phyloP scores from a whole-genome alignment of 2,113 vertebrate genomes.

The Sporophila hypoxantha region DNA sequence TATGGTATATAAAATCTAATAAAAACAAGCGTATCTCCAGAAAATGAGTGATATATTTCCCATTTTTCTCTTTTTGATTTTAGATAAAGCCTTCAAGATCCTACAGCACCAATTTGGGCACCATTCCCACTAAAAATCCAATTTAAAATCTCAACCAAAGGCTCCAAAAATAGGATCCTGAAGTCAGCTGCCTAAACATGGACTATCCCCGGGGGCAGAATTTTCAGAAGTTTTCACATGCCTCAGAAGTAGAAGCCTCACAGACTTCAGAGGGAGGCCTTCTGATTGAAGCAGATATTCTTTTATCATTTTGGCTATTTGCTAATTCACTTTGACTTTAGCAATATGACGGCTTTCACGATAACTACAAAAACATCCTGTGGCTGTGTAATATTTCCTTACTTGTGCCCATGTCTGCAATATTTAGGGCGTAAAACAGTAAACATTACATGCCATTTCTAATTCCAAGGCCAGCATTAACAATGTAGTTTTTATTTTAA shows the following conservation, averaged over 20 bases:
- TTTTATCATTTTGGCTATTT: slow-evolving; percentile 4
- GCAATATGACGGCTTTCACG: background rate
- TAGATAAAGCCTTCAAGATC: background rate
- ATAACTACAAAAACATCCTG: slow-evolving; percentile 35
- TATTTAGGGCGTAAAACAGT: background rate
- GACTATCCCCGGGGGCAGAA: background rate
- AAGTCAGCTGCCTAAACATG: slow-evolving; percentile 25
- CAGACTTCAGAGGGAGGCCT: slow-evolving; percentile 22
- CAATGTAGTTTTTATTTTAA: slow-evolving; percentile 20
- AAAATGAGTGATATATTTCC: background rate
- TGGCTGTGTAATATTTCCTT: slow-evolving; percentile 12
- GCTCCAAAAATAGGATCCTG: slow-evolving; percentile 30
- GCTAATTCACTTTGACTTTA: background rate
- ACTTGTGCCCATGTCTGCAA: background rate
- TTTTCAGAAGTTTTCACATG: slow-evolving; percentile 20
- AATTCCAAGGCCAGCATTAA: background rate
- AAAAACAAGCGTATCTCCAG: background rate
- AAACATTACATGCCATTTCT: background rate
- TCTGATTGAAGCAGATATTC: slow-evolving; percentile 11
- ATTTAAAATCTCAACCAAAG: slow-evolving; percentile 15
- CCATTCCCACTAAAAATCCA: background rate
- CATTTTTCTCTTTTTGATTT: background rate
- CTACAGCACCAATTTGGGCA: background rate
- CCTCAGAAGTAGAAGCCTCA: slow-evolving; percentile 23
- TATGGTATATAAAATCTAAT: background rate